These are phyloP conservation scores for Cavia porcellus DNA, from an alignment of 2,113 vertebrate genomes.

Conservation along the genomic window DNA sequence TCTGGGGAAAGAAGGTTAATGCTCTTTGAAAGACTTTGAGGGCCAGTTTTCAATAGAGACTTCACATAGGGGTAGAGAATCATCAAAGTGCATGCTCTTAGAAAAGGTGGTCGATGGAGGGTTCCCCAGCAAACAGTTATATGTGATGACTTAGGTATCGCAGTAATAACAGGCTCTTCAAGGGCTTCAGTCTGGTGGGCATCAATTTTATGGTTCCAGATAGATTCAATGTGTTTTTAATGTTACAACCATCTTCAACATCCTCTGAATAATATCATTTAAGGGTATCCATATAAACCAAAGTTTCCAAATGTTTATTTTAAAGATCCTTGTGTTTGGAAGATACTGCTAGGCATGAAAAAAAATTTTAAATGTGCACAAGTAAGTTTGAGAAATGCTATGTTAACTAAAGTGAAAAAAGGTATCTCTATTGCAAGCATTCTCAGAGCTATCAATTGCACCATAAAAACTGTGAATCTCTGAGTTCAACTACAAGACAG, in stretches of 20 bases:
- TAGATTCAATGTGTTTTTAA: background rate
- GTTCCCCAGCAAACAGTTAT: background rate
- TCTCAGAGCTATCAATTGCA: background rate
- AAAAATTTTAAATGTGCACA: background rate
- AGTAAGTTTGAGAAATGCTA: slow-evolving; percentile 45
- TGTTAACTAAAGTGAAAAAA: slow-evolving; percentile 22
- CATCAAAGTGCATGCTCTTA: background rate
- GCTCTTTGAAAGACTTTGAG: slow-evolving; percentile 69
- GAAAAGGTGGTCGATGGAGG: background rate
- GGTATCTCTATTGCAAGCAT: background rate
- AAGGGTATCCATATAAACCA: background rate
- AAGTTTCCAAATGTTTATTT: slow-evolving; percentile 32
- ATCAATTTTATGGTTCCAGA: background rate
- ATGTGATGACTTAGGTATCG: background rate
- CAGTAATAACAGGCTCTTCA: background rate
- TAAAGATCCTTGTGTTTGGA: background rate
- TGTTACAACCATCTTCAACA: background rate
- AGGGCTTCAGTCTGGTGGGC: background rate
- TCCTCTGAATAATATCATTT: slow-evolving; percentile 4
- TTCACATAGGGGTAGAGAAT: slow-evolving; percentile 52
- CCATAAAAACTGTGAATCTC: background rate
- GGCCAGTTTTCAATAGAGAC: slow-evolving; percentile 58
- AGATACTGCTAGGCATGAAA: background rate
- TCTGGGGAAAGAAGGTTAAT: slow-evolving; percentile 66
- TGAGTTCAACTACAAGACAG: background rate